Conservation (phyloP, 53 echinoderm and acorn worm genomes). For the Temnopleurus reevesii region DNA sequence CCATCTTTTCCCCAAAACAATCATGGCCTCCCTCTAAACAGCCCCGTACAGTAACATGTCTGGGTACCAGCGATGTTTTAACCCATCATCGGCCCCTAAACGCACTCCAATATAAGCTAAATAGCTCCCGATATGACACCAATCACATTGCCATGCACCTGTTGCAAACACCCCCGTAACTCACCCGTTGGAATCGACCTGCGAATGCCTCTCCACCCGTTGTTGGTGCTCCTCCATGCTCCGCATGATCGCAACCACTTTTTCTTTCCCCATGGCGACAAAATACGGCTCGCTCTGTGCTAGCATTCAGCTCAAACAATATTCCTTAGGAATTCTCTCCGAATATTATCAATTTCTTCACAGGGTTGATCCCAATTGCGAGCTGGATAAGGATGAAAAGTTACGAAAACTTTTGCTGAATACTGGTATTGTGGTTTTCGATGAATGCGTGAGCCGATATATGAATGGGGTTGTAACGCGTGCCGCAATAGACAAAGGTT, state of each 20-base stretch:
- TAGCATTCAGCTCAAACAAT: slow-evolving; percentile 37
- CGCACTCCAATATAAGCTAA: too few species aligned
- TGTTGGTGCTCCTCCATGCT: slow-evolving; percentile 34
- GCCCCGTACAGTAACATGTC: too few species aligned
- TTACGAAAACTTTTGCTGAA: slow-evolving; percentile 15
- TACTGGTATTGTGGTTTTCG: background rate
- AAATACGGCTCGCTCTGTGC: background rate
- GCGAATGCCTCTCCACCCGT: slow-evolving; percentile 23
- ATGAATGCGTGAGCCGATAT: background rate
- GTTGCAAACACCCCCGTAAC: background rate
- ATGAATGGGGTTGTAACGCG: slow-evolving; percentile 9
- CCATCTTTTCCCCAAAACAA: too few species aligned
- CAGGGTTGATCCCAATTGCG: too few species aligned
- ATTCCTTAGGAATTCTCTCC: background rate
- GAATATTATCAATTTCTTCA: background rate
- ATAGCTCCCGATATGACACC: background rate
- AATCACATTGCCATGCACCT: slow-evolving; percentile 46
- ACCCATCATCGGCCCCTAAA: too few species aligned
- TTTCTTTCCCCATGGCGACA: slow-evolving; percentile 49
- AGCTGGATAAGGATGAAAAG: background rate
- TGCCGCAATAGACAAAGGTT: background rate
- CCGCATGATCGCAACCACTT: slow-evolving; percentile 32
- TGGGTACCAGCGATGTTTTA: too few species aligned
- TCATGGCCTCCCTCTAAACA: too few species aligned
- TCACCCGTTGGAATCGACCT: slow-evolving; percentile 46